These are phyloP conservation scores for Lepeophtheirus nordmannii DNA, from an alignment of 2,888 invertebrate genomes.

Conservation along the genomic window DNA sequence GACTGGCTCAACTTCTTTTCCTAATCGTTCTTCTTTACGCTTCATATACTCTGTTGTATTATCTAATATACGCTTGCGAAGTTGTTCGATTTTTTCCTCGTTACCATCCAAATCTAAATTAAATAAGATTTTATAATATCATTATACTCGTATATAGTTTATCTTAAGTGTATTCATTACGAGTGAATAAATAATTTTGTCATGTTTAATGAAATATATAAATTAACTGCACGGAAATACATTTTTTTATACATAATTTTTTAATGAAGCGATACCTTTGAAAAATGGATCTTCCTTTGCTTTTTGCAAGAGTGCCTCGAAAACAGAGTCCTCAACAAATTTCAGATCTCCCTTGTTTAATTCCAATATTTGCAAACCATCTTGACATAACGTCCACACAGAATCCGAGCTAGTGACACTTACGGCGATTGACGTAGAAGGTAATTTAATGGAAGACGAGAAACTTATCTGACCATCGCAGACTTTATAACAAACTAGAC, in stretches of 20 bases:
- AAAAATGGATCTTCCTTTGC: too few relatives aligned
- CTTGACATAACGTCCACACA: not conserved
- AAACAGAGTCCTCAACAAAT: too few relatives aligned
- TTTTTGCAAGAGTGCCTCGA: too few relatives aligned
- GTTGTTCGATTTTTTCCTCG: not conserved
- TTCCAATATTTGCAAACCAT: not conserved
- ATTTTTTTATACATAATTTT: too few relatives aligned
- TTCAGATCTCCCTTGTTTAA: not conserved
- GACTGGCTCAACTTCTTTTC: constrained; percentile 2
- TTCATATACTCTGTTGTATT: not conserved
- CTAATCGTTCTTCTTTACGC: not conserved
- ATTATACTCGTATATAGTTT: too few relatives aligned
- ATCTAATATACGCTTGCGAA: constrained; percentile 1
- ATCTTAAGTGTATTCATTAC: too few relatives aligned
- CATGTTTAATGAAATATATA: too few relatives aligned
- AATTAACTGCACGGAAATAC: too few relatives aligned
- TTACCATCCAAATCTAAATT: not conserved
- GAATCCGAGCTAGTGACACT: not conserved
- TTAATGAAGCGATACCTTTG: too few relatives aligned
- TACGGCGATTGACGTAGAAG: not conserved
- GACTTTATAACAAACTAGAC: not conserved
- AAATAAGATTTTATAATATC: not conserved
- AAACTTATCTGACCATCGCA: not conserved
- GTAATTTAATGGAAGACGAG: not conserved
- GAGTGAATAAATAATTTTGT: too few relatives aligned